Percentiles rank a stretch among this genome's conserved stretches.
Evolutionary conservation across 2,113 vertebrate genomes (phyloP).

Genomic region (Hucho hucho): DNA sequence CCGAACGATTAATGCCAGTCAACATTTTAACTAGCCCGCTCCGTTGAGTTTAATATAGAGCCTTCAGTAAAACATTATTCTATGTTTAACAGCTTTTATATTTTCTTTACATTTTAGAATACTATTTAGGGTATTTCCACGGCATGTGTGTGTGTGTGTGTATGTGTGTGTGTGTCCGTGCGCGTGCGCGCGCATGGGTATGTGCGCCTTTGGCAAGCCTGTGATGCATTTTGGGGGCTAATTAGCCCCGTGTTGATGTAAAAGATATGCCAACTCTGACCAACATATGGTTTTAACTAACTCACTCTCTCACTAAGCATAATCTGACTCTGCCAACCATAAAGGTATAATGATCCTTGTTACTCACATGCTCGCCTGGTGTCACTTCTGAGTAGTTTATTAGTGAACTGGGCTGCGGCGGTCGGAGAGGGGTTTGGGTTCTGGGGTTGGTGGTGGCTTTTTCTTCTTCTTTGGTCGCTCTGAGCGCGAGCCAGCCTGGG

Average conservation of each 20-base stretch:
- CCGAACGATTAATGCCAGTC: slow-evolving; percentile 34
- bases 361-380: slow-evolving; percentile 74
- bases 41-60: too few species aligned
- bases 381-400: slow-evolving; percentile 58
- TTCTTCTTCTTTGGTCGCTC: slow-evolving; percentile 40
- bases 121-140: too few species aligned
- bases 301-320: background rate
- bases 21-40: slow-evolving; percentile 1
- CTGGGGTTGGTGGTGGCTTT: slow-evolving; percentile 40
- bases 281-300: background rate
- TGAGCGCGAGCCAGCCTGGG: slow-evolving; percentile 13
- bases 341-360: slow-evolving; percentile 56
- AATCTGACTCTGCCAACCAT: slow-evolving; percentile 34
- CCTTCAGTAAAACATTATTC: too few species aligned
- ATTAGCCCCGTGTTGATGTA: slow-evolving; percentile 16
- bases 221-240: too few species aligned
- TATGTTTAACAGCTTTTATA: too few species aligned
- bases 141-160: background rate
- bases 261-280: slow-evolving; percentile 1
- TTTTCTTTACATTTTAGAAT: too few species aligned
- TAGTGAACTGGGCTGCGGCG: slow-evolving; percentile 45
- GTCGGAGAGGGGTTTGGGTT: background rate
- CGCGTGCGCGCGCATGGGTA: background rate
- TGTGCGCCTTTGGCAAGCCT: background rate
- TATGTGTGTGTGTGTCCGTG: background rate